These are phyloP conservation scores for Drosophila sulfurigaster DNA, from an alignment of 1,140 invertebrate species.

Conservation along the genomic window DNA sequence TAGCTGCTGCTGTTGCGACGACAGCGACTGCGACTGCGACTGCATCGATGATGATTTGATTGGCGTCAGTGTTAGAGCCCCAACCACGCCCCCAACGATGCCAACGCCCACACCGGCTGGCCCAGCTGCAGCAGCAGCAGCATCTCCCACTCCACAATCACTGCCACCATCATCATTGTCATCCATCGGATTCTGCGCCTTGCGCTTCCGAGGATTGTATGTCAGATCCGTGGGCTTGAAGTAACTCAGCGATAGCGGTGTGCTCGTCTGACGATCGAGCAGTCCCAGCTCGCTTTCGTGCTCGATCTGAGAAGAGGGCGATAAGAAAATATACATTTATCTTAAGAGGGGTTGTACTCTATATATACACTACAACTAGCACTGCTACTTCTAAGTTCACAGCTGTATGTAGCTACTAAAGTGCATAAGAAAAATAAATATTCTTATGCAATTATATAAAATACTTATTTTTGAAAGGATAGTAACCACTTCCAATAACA, in stretches of 20 bases:
- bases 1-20: conserved; percentile 43
- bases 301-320: conserved; percentile 62
- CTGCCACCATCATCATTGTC: conserved; percentile 38
- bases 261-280: conserved; percentile 74
- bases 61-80: conserved; percentile 72
- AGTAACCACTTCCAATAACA: too few species aligned
- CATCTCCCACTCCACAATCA: conserved; percentile 22
- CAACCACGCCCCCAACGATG: conserved; percentile 56
- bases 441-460: too few species aligned
- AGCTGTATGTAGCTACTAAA: too few species aligned
- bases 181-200: conserved; percentile 65
- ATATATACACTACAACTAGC: too few species aligned
- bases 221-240: conserved; percentile 73
- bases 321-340: not conserved
- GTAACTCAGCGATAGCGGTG: conserved; percentile 69
- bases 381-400: too few species aligned
- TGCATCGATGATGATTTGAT: conserved; percentile 55
- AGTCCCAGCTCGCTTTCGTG: conserved; percentile 73
- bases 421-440: too few species aligned
- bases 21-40: not conserved
- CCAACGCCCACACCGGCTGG: conserved; percentile 31
- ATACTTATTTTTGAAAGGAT: too few species aligned
- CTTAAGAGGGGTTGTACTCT: too few species aligned
- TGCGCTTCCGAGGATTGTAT: conserved; percentile 69
- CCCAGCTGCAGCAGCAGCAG: conserved; percentile 11